These are phyloP conservation scores for Drosophila kanapiae DNA, from an alignment of 1,140 invertebrate species.

Conservation along the genomic window DNA sequence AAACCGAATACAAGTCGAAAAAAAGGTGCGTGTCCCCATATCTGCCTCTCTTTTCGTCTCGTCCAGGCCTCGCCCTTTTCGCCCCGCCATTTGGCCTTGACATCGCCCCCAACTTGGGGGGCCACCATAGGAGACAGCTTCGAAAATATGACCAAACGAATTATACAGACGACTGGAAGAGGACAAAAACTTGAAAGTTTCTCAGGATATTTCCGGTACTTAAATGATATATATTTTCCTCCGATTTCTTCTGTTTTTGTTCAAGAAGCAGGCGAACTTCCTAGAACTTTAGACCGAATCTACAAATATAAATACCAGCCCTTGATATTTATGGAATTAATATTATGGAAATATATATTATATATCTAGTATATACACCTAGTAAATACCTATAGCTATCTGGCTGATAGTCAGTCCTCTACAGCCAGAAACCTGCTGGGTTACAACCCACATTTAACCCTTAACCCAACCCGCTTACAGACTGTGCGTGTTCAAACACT, in stretches of 20 bases:
- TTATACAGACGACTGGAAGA: not conserved
- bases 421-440: not conserved
- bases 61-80: conserved; percentile 24
- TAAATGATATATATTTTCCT: not conserved
- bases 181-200: not conserved
- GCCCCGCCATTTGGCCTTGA: conserved; percentile 32
- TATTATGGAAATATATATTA: too few species aligned
- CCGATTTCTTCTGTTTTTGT: not conserved
- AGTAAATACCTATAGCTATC: too few species aligned
- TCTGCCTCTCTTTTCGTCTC: not conserved
- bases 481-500: conserved; percentile 54
- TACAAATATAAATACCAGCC: too few species aligned
- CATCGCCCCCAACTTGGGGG: not conserved
- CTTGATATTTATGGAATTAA: too few species aligned
- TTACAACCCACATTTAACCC: conserved; percentile 1
- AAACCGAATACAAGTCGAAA: conserved; percentile 9
- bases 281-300: too few species aligned
- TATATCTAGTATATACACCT: too few species aligned
- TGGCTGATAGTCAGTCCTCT: not conserved
- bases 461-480: not conserved
- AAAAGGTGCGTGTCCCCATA: conserved; percentile 34
- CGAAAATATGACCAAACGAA: conserved; percentile 20
- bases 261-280: too few species aligned
- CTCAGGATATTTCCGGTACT: not conserved
- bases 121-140: not conserved